Conservation (phyloP, 2,888 invertebrate genomes). For the Troides oblongomaculatus region DNA sequence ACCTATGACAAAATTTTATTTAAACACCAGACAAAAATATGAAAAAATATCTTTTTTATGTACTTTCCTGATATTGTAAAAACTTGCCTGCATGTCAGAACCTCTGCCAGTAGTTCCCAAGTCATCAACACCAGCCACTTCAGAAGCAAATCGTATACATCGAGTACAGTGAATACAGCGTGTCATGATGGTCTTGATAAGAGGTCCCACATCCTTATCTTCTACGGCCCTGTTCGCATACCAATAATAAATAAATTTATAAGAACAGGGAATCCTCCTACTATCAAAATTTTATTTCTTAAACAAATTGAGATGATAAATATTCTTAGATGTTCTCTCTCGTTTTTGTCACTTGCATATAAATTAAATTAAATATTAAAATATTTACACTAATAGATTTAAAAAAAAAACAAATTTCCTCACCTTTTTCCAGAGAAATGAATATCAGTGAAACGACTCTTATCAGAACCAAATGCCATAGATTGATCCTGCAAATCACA, state of each 20-base stretch:
- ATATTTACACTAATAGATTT: not conserved
- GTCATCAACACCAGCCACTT: slow-evolving; percentile 99
- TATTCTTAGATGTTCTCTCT: not conserved
- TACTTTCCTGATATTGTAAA: not conserved
- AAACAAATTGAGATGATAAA: not conserved
- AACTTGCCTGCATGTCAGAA: slow-evolving; percentile 93
- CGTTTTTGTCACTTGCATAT: too few species aligned
- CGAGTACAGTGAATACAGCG: slow-evolving; percentile 99
- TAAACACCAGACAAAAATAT: not conserved
- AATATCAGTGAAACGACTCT: slow-evolving; percentile 95
- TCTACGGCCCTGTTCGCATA: slow-evolving; percentile 91
- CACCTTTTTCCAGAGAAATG: slow-evolving; percentile 94
- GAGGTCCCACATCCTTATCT: slow-evolving; percentile 98
- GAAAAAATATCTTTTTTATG: too few species aligned
- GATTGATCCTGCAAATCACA: slow-evolving; percentile 98
- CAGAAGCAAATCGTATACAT: slow-evolving; percentile 98
- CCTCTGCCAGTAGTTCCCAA: slow-evolving; percentile 96
- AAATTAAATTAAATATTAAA: not conserved
- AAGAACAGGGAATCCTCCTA: not conserved
- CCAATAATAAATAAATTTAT: not conserved
- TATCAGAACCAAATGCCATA: slow-evolving; percentile 98
- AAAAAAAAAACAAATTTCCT: slow-evolving; percentile 28
- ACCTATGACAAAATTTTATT: slow-evolving; percentile 75
- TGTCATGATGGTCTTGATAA: slow-evolving; percentile 99
- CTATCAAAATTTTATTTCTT: not conserved